phyloP scores from a whole-genome alignment of 1,140 invertebrate species.

The Cydia pomonella region DNA sequence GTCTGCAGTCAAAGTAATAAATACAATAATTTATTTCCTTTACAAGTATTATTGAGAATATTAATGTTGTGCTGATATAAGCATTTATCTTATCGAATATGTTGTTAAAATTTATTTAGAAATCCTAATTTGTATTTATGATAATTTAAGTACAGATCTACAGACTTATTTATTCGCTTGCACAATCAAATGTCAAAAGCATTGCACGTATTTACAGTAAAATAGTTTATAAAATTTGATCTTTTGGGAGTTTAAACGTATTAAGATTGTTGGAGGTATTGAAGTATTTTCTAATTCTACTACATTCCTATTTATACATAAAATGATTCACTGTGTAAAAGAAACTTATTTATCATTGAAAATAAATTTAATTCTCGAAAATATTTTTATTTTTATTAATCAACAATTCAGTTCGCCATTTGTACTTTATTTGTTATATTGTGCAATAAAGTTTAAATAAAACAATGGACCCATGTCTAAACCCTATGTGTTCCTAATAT shows the following conservation, averaged over 20 bases:
- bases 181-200: neutral
- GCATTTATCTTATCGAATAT: neutral
- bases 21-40: neutral
- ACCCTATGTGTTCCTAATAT: neutral
- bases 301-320: slow-evolving; percentile 25
- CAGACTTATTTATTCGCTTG: neutral
- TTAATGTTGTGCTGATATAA: neutral
- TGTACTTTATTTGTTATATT: no score
- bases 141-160: neutral
- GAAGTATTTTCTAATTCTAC: slow-evolving; percentile 8
- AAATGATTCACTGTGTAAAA: neutral
- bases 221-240: neutral
- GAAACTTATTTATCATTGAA: slow-evolving; percentile 13
- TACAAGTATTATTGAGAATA: neutral
- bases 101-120: neutral
- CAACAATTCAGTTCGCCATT: no score
- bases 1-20: neutral
- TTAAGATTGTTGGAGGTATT: neutral
- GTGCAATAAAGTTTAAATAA: no score
- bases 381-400: neutral
- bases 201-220: neutral
- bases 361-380: slow-evolving; percentile 8
- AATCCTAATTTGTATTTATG: slow-evolving; percentile 4
- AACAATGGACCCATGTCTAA: no score
- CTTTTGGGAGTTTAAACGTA: neutral